phyloP scores from a whole-genome alignment of 2,113 vertebrate genomes.

The Neolamprologus variostigma region DNA sequence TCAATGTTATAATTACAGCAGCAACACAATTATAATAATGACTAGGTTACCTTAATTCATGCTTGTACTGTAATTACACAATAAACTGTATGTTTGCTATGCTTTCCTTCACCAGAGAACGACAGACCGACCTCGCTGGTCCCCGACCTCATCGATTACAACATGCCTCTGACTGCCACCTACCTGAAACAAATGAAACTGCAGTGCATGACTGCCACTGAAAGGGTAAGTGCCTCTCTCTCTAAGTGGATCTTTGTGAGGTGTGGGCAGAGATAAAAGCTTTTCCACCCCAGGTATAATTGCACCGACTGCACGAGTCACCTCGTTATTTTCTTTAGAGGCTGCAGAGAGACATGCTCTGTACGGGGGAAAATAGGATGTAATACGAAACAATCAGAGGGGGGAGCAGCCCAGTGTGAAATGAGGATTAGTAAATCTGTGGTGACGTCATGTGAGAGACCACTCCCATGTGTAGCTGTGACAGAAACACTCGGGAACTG shows the following conservation, averaged over 20 bases:
- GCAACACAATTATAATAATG: neutral
- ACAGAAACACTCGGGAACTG: conserved; percentile 31
- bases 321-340: neutral
- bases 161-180: conserved; percentile 97
- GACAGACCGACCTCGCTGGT: conserved; percentile 89
- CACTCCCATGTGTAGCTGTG: conserved; percentile 41
- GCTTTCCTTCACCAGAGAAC: conserved; percentile 74
- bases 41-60: neutral
- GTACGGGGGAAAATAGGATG: neutral
- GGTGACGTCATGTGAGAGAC: conserved; percentile 30
- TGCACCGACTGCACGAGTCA: neutral
- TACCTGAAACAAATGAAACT: conserved; percentile 99
- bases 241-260: neutral
- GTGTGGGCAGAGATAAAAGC: neutral
- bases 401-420: conserved; percentile 17
- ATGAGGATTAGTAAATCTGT: conserved; percentile 28
- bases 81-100: neutral
- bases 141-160: conserved; percentile 96
- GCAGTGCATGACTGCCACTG: conserved; percentile 89
- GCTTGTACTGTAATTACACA: neutral
- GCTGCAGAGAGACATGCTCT: neutral
- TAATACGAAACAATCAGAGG: neutral
- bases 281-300: neutral
- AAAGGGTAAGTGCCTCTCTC: conserved; percentile 77
- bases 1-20: neutral